Evolutionary conservation across 2,888 invertebrate species (phyloP).

Genomic region (Mechanitis messenoides): DNA sequence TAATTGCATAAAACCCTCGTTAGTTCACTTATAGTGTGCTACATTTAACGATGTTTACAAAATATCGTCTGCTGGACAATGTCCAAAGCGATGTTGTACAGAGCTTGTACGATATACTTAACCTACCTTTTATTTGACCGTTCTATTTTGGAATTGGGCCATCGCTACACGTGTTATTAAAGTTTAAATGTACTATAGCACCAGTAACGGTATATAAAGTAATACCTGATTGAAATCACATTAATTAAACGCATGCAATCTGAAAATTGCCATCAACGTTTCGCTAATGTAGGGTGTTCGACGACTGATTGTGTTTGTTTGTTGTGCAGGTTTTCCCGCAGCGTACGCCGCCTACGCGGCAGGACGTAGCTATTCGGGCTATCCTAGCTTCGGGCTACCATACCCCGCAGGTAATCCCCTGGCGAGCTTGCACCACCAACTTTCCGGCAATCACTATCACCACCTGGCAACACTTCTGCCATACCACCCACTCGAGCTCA

Average conservation of each 20-base stretch:
- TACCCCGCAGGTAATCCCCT: slow-evolving; percentile 97
- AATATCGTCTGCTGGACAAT: slow-evolving; percentile 65
- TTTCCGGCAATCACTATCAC: slow-evolving; percentile 78
- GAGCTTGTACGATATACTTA: slow-evolving; percentile 51
- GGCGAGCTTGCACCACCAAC: slow-evolving; percentile 86
- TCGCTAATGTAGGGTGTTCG: slow-evolving; percentile 9
- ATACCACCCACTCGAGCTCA: slow-evolving; percentile 81
- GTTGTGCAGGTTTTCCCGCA: slow-evolving; percentile 91
- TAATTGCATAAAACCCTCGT: slow-evolving; percentile 45
- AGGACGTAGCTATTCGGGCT: slow-evolving; percentile 97
- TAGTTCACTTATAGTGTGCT: slow-evolving; percentile 54
- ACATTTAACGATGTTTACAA: slow-evolving; percentile 67
- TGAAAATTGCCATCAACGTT: slow-evolving; percentile 18
- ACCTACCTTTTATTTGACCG: slow-evolving; percentile 61
- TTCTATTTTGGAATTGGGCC: slow-evolving; percentile 64
- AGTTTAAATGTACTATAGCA: slow-evolving; percentile 45
- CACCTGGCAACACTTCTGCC: slow-evolving; percentile 79
- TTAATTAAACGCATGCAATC: slow-evolving; percentile 52
- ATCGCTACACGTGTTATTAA: slow-evolving; percentile 53
- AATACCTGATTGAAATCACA: slow-evolving; percentile 26
- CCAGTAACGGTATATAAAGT: slow-evolving; percentile 38
- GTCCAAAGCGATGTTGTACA: slow-evolving; percentile 66
- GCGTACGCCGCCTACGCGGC: slow-evolving; percentile 97
- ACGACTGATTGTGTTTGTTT: slow-evolving; percentile 52
- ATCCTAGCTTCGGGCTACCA: slow-evolving; percentile 98